Percentiles rank a stretch among this genome's conserved stretches.
Evolutionary conservation across 2,888 invertebrate species (phyloP).

Genomic region (Agelastica alni): DNA sequence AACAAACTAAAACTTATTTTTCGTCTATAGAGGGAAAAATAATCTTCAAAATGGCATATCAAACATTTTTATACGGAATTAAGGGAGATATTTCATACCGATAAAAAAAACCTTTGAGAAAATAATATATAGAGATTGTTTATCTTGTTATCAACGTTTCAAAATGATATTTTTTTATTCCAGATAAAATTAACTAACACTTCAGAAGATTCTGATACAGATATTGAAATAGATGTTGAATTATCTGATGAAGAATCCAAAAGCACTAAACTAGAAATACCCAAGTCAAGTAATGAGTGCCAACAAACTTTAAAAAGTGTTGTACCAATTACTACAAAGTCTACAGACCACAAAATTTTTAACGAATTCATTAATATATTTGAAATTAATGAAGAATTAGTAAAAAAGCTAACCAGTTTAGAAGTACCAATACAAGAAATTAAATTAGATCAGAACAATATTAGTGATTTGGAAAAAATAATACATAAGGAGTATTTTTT

Average conservation of each 20-base stretch:
- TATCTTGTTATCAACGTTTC: no score
- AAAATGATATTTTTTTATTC: constrained; percentile 28
- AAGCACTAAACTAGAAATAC: not conserved
- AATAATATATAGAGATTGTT: no score
- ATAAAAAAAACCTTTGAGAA: no score
- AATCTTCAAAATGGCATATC: no score
- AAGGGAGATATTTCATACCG: no score
- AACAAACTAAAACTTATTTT: no score
- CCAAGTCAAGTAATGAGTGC: constrained; percentile 3
- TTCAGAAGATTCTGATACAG: constrained; percentile 52
- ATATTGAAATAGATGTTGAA: constrained; percentile 66
- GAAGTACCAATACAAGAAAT: constrained; percentile 59
- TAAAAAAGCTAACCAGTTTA: constrained; percentile 47
- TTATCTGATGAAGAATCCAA: constrained; percentile 55
- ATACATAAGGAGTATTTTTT: constrained; percentile 64
- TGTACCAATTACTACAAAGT: no score
- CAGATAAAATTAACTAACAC: constrained; percentile 52
- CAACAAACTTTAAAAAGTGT: no score
- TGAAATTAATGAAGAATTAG: constrained; percentile 37
- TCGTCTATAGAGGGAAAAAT: no score
- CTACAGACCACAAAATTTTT: no score
- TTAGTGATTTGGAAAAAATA: constrained; percentile 61
- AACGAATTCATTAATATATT: constrained; percentile 39
- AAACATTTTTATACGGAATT: no score
- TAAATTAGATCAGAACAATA: constrained; percentile 50